Conservation (phyloP, 2,797 vertebrate genomes). For the Cercopithecus hamlyni region DNA sequence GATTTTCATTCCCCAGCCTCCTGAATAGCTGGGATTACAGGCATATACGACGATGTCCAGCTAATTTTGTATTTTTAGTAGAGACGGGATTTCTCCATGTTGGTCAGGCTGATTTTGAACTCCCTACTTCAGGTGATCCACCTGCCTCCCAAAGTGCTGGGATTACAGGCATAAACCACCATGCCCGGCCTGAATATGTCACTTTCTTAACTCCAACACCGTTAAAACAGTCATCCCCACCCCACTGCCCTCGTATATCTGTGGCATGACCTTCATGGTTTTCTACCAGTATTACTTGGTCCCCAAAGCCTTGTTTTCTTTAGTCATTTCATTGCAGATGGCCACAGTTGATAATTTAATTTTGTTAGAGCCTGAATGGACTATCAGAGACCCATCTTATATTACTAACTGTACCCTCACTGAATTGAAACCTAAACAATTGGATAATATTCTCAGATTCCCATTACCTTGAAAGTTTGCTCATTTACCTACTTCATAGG, state of each 20-base stretch:
- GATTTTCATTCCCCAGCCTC: not conserved
- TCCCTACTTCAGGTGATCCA: not conserved
- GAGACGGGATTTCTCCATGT: not conserved
- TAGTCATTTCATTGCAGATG: not conserved
- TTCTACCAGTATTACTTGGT: not conserved
- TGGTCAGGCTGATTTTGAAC: not conserved
- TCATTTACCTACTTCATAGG: not conserved
- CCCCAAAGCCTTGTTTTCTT: not conserved
- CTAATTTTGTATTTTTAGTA: not conserved
- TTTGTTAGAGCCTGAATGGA: not conserved
- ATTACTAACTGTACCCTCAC: not conserved
- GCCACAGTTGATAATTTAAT: not conserved
- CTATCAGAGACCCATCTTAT: not conserved
- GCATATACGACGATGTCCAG: accelerated
- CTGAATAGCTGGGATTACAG: not conserved
- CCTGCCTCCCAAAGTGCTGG: not conserved
- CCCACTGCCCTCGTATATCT: not conserved
- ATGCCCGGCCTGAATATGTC: not conserved
- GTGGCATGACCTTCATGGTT: not conserved
- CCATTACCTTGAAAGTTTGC: not conserved
- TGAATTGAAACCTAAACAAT: not conserved
- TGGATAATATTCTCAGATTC: not conserved
- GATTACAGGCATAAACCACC: not conserved
- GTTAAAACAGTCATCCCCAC: not conserved
- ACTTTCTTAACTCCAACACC: not conserved